A percentile compares a stretch with the other conserved stretches of the same genome.
These are phyloP conservation scores for Indri indri DNA, from an alignment of 2,113 vertebrate genomes.

Conservation along the genomic window DNA sequence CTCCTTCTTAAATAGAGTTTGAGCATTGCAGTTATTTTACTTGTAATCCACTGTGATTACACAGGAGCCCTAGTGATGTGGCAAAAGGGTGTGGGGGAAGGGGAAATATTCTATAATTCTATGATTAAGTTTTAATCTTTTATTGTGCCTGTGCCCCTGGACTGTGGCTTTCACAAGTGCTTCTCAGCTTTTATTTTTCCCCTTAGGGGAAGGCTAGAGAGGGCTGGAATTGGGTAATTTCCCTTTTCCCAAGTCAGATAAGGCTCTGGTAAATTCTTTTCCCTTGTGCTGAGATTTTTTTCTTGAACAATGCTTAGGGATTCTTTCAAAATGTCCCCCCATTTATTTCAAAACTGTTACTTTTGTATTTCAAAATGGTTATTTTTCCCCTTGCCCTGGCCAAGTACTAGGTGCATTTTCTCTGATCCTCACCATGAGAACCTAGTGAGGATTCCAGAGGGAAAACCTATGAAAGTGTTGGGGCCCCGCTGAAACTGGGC, in stretches of 20 bases:
- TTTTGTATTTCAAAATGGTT: constrained; percentile 21
- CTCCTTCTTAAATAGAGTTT: constrained; percentile 2
- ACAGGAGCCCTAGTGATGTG: neutral
- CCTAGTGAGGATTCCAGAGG: neutral
- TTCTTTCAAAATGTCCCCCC: neutral
- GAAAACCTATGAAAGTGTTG: neutral
- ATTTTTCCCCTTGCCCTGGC: neutral
- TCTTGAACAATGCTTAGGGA: neutral
- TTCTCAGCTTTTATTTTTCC: neutral
- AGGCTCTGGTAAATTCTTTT: neutral
- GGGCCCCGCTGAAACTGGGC: neutral
- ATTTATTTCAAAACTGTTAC: neutral
- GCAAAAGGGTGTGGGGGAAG: neutral
- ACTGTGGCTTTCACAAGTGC: neutral
- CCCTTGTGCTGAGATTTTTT: neutral
- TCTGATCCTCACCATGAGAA: neutral
- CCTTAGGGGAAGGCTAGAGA: neutral
- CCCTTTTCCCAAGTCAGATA: neutral
- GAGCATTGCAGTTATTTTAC: neutral
- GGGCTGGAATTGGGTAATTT: neutral
- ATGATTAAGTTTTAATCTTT: neutral
- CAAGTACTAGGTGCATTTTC: neutral
- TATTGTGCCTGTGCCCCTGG: neutral
- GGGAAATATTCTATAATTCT: neutral
- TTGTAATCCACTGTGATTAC: neutral